Percentiles rank a stretch among this genome's conserved stretches.
These are phyloP conservation scores for Melanotaenia parkinsoni DNA, from an alignment of 2,797 vertebrate genomes.

Conservation along the genomic window DNA sequence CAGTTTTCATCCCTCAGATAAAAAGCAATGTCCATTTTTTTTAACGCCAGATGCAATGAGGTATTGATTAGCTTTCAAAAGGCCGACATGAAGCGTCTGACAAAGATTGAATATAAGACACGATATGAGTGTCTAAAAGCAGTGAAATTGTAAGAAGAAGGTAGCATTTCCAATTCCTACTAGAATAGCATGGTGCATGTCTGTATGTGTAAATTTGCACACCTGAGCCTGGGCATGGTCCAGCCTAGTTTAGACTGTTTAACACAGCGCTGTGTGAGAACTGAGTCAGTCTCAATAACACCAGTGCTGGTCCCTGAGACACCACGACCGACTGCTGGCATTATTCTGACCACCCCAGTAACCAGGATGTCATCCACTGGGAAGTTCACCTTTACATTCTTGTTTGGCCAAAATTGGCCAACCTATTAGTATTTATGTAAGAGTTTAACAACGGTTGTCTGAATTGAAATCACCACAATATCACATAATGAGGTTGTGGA, in stretches of 20 bases:
- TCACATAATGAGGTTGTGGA: not conserved
- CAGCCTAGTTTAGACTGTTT: constrained; percentile 24
- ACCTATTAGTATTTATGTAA: not conserved
- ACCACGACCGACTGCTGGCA: constrained; percentile 81
- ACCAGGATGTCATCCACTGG: constrained; percentile 55
- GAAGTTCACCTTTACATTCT: not conserved
- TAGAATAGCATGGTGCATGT: not conserved
- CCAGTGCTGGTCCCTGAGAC: constrained; percentile 79
- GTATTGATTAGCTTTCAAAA: not conserved
- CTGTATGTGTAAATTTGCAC: not conserved
- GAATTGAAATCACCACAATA: not conserved
- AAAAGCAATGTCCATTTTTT: too few species aligned
- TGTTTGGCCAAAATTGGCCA: not conserved
- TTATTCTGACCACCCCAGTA: constrained; percentile 80
- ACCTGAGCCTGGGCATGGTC: constrained; percentile 13
- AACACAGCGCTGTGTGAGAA: constrained; percentile 31
- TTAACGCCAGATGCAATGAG: not conserved
- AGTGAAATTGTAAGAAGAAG: not conserved
- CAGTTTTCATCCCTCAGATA: too few species aligned
- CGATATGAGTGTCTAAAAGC: not conserved
- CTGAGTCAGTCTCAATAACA: constrained; percentile 81
- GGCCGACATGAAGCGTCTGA: not conserved
- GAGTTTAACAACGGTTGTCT: not conserved
- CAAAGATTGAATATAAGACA: not conserved
- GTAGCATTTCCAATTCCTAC: not conserved